phyloP scores from a whole-genome alignment of 1,140 invertebrate genomes.

The Augochlora pura region DNA sequence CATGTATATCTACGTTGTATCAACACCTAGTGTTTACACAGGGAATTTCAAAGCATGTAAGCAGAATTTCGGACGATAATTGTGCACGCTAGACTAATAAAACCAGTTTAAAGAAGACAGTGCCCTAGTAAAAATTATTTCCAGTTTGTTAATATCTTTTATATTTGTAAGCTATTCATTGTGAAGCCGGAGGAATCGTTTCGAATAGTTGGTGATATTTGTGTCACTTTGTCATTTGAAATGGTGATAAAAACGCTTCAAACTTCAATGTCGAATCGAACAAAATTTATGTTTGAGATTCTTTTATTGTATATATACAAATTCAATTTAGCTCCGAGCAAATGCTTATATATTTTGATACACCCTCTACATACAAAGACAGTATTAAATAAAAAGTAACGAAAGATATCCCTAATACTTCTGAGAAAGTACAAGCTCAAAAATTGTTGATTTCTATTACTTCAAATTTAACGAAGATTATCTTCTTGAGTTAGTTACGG shows the following conservation, averaged over 20 bases:
- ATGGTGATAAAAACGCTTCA: no score
- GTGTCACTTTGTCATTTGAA: no score
- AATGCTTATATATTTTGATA: background rate
- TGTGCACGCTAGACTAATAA: background rate
- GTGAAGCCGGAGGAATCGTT: no score
- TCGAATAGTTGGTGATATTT: no score
- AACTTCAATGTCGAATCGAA: no score
- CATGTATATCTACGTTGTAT: background rate
- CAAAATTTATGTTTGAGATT: background rate
- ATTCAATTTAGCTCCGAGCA: background rate
- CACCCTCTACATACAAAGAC: background rate
- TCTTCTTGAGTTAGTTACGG: background rate
- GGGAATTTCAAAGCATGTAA: background rate
- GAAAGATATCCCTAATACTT: background rate
- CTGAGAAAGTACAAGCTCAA: background rate
- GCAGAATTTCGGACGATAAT: background rate
- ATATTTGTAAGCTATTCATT: no score
- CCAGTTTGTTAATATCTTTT: background rate
- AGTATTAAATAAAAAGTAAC: conserved; percentile 12
- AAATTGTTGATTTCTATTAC: background rate
- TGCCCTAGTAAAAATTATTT: background rate
- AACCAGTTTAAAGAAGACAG: background rate
- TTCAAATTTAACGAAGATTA: no score
- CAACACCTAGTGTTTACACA: background rate
- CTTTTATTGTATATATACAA: background rate